These are phyloP conservation scores for Agrotis clavis DNA, from an alignment of 2,888 invertebrate genomes.

Conservation along the genomic window DNA sequence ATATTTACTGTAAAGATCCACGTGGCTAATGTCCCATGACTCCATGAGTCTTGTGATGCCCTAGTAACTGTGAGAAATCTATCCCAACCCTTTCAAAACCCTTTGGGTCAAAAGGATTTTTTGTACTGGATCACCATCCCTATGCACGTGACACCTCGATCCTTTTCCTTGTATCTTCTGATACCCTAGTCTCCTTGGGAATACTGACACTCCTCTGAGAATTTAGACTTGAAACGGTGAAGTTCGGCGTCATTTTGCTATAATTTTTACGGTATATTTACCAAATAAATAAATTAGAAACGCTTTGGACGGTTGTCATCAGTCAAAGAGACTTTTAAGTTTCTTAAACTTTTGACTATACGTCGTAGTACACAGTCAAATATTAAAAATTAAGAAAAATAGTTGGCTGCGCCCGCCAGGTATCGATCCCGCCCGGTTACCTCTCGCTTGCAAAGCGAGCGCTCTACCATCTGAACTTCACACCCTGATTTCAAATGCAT, in stretches of 20 bases:
- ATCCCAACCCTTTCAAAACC: conserved; percentile 24
- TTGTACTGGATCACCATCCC: conserved; percentile 10
- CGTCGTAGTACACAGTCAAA: too few relatives aligned
- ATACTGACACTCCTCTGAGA: conserved; percentile 15
- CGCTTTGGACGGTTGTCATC: background rate
- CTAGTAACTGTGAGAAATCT: conserved; percentile 47
- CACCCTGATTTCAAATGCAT: background rate
- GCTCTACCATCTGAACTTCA: conserved; percentile 85
- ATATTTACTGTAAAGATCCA: background rate
- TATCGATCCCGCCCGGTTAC: conserved; percentile 91
- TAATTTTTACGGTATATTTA: background rate
- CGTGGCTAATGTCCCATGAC: background rate
- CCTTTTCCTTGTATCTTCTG: conserved; percentile 33
- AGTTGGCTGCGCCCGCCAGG: conserved; percentile 76
- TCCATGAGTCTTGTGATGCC: conserved; percentile 19
- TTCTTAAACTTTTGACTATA: too few relatives aligned
- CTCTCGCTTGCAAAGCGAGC: conserved; percentile 90
- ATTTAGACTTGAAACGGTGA: background rate
- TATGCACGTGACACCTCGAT: conserved; percentile 7
- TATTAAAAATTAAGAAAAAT: too few relatives aligned
- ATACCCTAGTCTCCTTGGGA: conserved; percentile 28
- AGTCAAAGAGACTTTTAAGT: too few relatives aligned
- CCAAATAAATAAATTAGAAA: background rate
- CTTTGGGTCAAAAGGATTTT: background rate
- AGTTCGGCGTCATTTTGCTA: background rate